phyloP scores from a whole-genome alignment of 2,888 invertebrate species.

The Cataglyphis rosenhaueri region DNA sequence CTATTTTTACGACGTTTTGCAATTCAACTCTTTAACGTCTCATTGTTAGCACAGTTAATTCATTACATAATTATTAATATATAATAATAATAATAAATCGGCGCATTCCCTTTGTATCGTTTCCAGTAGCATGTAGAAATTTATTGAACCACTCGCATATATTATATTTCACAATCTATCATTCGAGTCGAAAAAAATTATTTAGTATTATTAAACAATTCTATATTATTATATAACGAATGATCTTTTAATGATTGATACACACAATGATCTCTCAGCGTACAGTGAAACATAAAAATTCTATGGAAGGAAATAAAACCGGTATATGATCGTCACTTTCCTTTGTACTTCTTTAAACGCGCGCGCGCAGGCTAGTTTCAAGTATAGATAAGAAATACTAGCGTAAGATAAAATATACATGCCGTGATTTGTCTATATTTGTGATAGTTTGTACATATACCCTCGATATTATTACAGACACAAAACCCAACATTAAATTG shows the following conservation, averaged over 20 bases:
- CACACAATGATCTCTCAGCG: conserved; percentile 68
- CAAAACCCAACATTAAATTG: conserved; percentile 73
- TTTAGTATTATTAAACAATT: conserved; percentile 55
- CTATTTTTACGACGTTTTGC: conserved; percentile 69
- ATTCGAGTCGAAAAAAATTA: conserved; percentile 58
- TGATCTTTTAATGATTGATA: conserved; percentile 59
- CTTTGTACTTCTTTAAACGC: conserved; percentile 66
- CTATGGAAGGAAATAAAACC: conserved; percentile 65
- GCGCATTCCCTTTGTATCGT: conserved; percentile 64
- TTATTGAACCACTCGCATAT: conserved; percentile 62
- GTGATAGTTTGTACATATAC: conserved; percentile 77
- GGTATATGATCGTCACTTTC: conserved; percentile 33
- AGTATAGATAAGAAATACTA: conserved; percentile 62
- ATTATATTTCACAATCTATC: conserved; percentile 61
- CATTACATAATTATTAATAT: conserved; percentile 50
- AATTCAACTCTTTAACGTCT: conserved; percentile 68
- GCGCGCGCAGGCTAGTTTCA: conserved; percentile 46
- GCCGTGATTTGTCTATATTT: conserved; percentile 72
- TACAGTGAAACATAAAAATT: conserved; percentile 61
- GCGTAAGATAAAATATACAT: conserved; percentile 67
- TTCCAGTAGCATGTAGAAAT: conserved; percentile 69
- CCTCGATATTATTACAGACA: conserved; percentile 75
- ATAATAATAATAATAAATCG: conserved; percentile 73
- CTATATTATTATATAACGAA: conserved; percentile 60
- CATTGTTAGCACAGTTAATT: conserved; percentile 72